These are phyloP conservation scores for Caradrina clavipalpis DNA, from an alignment of 2,888 invertebrate genomes.

Conservation along the genomic window DNA sequence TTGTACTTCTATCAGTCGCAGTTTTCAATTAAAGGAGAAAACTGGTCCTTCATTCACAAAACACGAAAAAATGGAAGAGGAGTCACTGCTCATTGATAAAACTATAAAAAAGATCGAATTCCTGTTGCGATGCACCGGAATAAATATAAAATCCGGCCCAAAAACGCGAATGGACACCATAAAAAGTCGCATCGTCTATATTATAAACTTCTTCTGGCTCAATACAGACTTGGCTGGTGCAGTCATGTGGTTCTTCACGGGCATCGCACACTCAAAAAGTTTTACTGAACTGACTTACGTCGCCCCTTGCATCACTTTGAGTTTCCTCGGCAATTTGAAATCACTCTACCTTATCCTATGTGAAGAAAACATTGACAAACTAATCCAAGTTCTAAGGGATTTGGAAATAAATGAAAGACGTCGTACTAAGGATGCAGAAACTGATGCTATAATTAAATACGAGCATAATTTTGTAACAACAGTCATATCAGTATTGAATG, in stretches of 20 bases:
- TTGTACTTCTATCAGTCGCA: not conserved
- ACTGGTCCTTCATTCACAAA: not conserved
- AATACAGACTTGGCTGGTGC: slow-evolving; percentile 69
- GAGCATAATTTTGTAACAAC: slow-evolving; percentile 69
- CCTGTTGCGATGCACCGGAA: slow-evolving; percentile 64
- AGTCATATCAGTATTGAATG: slow-evolving; percentile 69
- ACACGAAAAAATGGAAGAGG: slow-evolving; percentile 21
- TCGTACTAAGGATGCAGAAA: slow-evolving; percentile 45
- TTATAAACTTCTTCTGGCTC: slow-evolving; percentile 72
- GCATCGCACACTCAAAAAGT: slow-evolving; percentile 65
- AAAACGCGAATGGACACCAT: slow-evolving; percentile 48
- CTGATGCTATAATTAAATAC: slow-evolving; percentile 63
- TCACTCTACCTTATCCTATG: slow-evolving; percentile 62
- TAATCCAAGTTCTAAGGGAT: slow-evolving; percentile 64
- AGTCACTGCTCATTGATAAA: slow-evolving; percentile 62
- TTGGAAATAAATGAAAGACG: slow-evolving; percentile 65
- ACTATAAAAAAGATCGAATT: slow-evolving; percentile 68
- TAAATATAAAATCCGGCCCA: slow-evolving; percentile 65
- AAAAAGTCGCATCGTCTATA: slow-evolving; percentile 62
- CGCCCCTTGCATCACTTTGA: slow-evolving; percentile 72
- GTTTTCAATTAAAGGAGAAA: not conserved
- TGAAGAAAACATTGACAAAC: slow-evolving; percentile 58
- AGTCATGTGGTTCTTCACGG: slow-evolving; percentile 69
- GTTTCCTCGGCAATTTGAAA: slow-evolving; percentile 66
- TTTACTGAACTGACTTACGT: slow-evolving; percentile 71